Evolutionary conservation across 2,888 invertebrate genomes (phyloP), one percentile per base, ranked within the genome.

Genomic region (Nomada fabriciana): DNA sequence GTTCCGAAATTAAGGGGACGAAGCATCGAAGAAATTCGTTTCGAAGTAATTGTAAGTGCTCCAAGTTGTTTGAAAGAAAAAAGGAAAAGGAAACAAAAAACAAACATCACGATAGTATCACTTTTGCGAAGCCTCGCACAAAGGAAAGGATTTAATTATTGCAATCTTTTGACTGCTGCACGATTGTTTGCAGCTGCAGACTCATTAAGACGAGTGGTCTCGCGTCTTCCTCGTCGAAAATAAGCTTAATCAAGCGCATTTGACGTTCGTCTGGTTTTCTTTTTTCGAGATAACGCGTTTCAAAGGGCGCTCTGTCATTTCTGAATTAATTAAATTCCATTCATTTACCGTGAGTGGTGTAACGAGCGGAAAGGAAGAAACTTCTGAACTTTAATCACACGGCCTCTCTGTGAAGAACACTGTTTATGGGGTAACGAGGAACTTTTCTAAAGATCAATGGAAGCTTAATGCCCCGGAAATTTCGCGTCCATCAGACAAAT

Each of bases 301-400:
- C 65, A 55, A 67, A 55, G 7, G 36, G 18, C 9, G 65, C 9
- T 52, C 36, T 18, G 53, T 68, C 57, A 52, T 36, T 64, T 29
- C 53, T 42, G 25, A 64, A 68, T 80, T 80, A 78, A 80, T 80
- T 72, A 78, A 78, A 80, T 76, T 61, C 67, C 50, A 57, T 57
- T 47, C 18, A 55, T 18, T 47, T 20, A n/a, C 7, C n/a, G 55
- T 43, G 64, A 63, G 67, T 13, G 43, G 13, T 61, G 20, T 60
- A 67, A 65, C 55, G 47, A 25, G 29, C 52, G 70, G 11, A 23
- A 67, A 61, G 64, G 25, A 72, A 73, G 80, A 57, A 64, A 76
- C 53, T 57, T 57, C 15, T 7, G 43, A 73, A 42, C 20, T 18
- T 55, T 42, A 68, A 36, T 15, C 5, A 1, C 18, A 29, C n/a